Evolutionary conservation across 1,140 invertebrate species (phyloP).

Genomic region (Ceratina australensis): DNA sequence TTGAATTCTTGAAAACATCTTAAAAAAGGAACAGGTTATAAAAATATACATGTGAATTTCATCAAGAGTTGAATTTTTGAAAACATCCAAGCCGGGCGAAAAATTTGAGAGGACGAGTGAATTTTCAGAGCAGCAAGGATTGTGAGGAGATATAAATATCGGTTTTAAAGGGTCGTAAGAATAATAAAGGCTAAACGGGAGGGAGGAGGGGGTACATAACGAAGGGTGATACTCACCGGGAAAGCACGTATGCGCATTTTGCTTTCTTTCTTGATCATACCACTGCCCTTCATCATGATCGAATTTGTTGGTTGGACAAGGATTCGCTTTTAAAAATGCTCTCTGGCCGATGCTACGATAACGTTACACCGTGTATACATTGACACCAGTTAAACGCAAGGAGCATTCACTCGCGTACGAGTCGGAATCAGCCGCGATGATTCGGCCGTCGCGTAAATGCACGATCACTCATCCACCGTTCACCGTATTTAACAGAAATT

Average conservation of each 20-base stretch:
- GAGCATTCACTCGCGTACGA: conserved; percentile 42
- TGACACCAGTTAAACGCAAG: conserved; percentile 54
- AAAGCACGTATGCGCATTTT: conserved; percentile 99
- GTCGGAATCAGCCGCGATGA: conserved; percentile 43
- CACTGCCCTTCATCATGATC: conserved; percentile 86
- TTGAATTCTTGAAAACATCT: background rate
- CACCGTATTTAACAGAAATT: conserved; percentile 24
- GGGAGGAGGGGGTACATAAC: background rate
- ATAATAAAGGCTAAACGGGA: background rate
- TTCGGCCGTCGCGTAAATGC: conserved; percentile 12
- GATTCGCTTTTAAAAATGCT: conserved; percentile 42
- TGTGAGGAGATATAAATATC: conserved; percentile 30
- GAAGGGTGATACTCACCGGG: conserved; percentile 87
- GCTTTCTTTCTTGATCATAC: conserved; percentile 91
- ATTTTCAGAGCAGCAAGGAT: background rate
- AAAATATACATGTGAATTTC: background rate
- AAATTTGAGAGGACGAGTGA: no score
- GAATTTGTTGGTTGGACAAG: conserved; percentile 48
- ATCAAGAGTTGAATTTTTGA: background rate
- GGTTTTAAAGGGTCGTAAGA: conserved; percentile 3
- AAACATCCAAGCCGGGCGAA: background rate
- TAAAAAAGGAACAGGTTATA: conserved; percentile 22
- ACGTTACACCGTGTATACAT: conserved; percentile 58
- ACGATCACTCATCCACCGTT: conserved; percentile 40
- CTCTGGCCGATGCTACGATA: conserved; percentile 34